phyloP scores from a whole-genome alignment of 2,113 vertebrate species.

The Mystacornis crossleyi region DNA sequence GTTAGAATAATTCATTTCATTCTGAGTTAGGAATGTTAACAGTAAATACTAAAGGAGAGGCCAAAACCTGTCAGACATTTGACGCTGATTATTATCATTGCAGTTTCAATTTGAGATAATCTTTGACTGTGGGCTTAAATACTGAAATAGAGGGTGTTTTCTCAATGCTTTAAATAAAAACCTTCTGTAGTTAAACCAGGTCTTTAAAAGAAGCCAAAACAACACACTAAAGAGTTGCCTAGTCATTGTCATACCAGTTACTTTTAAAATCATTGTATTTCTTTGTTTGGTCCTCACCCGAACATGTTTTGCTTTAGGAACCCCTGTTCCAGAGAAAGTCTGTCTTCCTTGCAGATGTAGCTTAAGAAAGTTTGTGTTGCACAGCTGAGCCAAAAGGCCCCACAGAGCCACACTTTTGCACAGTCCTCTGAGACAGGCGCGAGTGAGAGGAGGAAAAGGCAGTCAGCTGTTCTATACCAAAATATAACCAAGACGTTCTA shows the following conservation, averaged over 20 bases:
- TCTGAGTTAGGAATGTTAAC: no score
- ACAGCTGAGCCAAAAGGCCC: not conserved
- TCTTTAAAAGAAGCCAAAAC: not conserved
- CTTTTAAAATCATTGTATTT: not conserved
- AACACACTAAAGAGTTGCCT: not conserved
- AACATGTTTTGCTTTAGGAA: not conserved
- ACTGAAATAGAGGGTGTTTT: not conserved
- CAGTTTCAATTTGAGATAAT: not conserved
- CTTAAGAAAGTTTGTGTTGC: not conserved
- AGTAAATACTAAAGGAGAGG: not conserved
- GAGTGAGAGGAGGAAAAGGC: not conserved
- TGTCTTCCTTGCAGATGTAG: not conserved
- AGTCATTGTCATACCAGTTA: not conserved
- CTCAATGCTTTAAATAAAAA: not conserved
- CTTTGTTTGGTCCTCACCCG: not conserved
- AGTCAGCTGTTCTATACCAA: not conserved
- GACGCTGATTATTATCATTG: not conserved
- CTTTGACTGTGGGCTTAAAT: not conserved
- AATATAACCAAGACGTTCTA: not conserved
- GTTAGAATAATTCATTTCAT: not conserved
- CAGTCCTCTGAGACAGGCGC: accelerated
- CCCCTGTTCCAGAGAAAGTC: not conserved
- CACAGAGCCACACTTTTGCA: accelerated
- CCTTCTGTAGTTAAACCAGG: not conserved
- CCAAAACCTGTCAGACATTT: not conserved